Percentiles rank a stretch among this genome's conserved stretches.
Evolutionary conservation across 2,113 vertebrate species (phyloP).

Genomic region (Malurus melanocephalus): DNA sequence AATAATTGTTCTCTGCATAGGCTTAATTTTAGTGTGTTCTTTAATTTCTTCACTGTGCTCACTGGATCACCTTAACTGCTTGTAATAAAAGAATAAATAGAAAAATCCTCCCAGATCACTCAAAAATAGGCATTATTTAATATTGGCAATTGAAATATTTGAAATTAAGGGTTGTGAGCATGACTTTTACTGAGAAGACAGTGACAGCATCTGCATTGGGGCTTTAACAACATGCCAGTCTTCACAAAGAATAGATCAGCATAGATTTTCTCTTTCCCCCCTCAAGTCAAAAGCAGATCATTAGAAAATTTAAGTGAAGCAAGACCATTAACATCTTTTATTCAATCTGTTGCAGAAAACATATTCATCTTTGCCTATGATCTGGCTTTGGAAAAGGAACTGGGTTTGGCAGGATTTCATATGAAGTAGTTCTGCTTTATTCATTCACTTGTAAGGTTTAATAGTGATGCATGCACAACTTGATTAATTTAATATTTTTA

Average conservation of each 20-base stretch:
- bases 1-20: neutral
- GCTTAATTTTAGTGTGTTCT: neutral
- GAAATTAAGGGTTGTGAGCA: neutral
- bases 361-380: neutral
- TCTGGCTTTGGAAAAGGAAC: neutral
- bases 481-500: neutral
- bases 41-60: neutral
- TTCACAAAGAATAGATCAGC: neutral
- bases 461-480: neutral
- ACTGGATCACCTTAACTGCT: neutral
- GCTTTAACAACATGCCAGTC: neutral
- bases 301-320: neutral
- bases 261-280: too few species aligned
- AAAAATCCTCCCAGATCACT: neutral
- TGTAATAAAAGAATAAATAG: neutral
- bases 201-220: neutral
- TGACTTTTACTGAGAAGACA: neutral
- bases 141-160: neutral
- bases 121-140: neutral
- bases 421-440: neutral
- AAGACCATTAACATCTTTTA: neutral
- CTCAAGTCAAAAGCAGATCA: neutral
- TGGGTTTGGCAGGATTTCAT: neutral
- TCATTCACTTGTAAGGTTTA: neutral
- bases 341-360: neutral